A percentile compares a stretch with the other conserved stretches of the same genome.
phyloP scores from a whole-genome alignment of 2,797 vertebrate species.

The Rhinophrynus dorsalis region DNA sequence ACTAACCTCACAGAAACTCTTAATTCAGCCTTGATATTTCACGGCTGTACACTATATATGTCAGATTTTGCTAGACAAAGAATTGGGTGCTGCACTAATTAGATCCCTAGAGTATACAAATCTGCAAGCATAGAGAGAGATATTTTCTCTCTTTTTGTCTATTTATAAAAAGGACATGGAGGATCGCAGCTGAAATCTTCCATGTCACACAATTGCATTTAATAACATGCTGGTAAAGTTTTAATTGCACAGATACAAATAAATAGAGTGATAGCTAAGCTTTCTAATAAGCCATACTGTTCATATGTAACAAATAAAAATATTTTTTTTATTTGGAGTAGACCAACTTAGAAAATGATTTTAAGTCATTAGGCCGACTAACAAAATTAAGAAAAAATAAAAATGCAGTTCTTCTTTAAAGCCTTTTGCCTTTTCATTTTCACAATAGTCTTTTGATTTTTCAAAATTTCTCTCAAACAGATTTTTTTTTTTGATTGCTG shows the following conservation, averaged over 20 bases:
- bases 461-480: too few species aligned
- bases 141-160: slow-evolving; percentile 27
- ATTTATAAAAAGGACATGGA: slow-evolving; percentile 47
- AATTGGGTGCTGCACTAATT: slow-evolving; percentile 59
- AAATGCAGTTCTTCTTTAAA: background rate
- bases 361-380: slow-evolving; percentile 13
- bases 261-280: slow-evolving; percentile 10
- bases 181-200: slow-evolving; percentile 51
- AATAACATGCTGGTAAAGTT: slow-evolving; percentile 43
- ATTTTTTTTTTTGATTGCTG: background rate
- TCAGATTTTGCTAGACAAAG: slow-evolving; percentile 42
- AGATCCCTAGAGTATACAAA: slow-evolving; percentile 48
- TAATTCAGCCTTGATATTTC: slow-evolving; percentile 21
- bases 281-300: slow-evolving; percentile 21
- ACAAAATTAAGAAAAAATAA: slow-evolving; percentile 4
- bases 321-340: slow-evolving; percentile 12
- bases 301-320: slow-evolving; percentile 24
- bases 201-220: slow-evolving; percentile 50
- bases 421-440: background rate
- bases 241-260: slow-evolving; percentile 44
- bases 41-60: slow-evolving; percentile 15
- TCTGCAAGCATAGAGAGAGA: slow-evolving; percentile 10
- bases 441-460: background rate
- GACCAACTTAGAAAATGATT: background rate
- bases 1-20: slow-evolving; percentile 8